Evolutionary conservation across 2,113 vertebrate species (phyloP), one percentile per base, ranked within the genome.

Genomic region (Harpagus bidentatus): DNA sequence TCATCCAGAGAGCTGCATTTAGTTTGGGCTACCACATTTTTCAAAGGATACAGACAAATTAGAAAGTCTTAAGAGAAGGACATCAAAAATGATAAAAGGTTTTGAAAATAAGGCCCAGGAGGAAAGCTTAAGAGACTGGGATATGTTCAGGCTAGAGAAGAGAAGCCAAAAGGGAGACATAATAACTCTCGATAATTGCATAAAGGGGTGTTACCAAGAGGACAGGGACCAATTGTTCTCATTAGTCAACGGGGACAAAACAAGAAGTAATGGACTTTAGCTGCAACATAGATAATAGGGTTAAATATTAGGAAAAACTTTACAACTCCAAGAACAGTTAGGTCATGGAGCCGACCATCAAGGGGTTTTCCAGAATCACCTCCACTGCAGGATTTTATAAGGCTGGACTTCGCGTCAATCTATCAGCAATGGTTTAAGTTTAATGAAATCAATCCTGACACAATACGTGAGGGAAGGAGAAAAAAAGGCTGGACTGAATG

Each of bases 221-320:
- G 62, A 96, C 48, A 76, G 56, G 72, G 87, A 95, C 61, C 91
- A 94, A 91, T 96, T 96, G 87, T 94, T 96, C 87, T 97, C 76
- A 92, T 97, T 96, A 94, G 95, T 95, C 94, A 96, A 14, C 10
- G 70, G 77, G 77, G 90, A 91, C 87, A 97, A 97, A 98, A 94
- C 65, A 96, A 95, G 88, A 96, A 93, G 21, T 58, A 96, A 96
- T 83, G 58, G 74, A 92, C 79, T 95, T 90, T 16, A 42, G 6
- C 42, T 47, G 45, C 52, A 90, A 80, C 47, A 79, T 21, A 77
- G 81, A 80, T 87, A 95, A 91, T 9, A 70, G 43, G 28, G 78
- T 93, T 95, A 95, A 91, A 94, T 87, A 91, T 91, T 80, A 92
- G 74, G 72, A 84, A 48, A 88, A 97, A n/a, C 38, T 70, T 97